phyloP scores from a whole-genome alignment of 2,888 invertebrate genomes.

The Sesamia inferens region DNA sequence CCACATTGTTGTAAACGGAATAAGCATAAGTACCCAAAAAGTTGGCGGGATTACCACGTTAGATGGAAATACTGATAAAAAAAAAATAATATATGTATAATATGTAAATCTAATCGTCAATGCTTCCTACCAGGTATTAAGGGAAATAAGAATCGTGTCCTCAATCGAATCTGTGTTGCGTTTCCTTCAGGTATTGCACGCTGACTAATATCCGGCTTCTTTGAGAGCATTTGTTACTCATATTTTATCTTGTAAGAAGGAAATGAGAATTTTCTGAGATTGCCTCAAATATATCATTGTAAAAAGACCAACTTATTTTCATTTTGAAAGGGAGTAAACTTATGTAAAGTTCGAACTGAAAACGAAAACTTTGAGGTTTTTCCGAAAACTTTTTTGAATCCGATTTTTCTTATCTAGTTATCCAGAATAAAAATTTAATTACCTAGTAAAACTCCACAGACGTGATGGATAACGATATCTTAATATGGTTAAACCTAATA shows the following conservation, averaged over 20 bases:
- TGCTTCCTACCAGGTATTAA: conserved; percentile 5
- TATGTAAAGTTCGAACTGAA: background rate
- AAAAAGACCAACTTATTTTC: no score
- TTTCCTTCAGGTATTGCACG: conserved; percentile 29
- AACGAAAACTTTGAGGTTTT: no score
- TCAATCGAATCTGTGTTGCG: conserved; percentile 20
- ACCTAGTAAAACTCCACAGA: background rate
- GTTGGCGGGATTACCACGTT: no score
- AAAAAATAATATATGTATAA: background rate
- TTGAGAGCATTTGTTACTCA: background rate
- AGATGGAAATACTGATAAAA: no score
- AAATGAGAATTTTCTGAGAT: conserved; percentile 6
- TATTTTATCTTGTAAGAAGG: conserved; percentile 9
- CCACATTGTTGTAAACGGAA: no score
- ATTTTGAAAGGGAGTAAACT: background rate
- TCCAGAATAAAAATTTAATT: background rate
- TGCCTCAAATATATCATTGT: background rate
- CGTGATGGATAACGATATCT: background rate
- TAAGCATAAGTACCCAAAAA: no score
- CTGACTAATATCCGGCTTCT: conserved; percentile 42
- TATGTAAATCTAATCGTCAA: conserved; percentile 8
- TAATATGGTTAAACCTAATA: background rate
- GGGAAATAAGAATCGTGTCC: conserved; percentile 34
- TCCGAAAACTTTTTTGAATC: background rate
- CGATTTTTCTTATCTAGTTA: background rate